Evolutionary conservation across 2,797 vertebrate genomes (phyloP).

Genomic region (Helarctos malayanus): DNA sequence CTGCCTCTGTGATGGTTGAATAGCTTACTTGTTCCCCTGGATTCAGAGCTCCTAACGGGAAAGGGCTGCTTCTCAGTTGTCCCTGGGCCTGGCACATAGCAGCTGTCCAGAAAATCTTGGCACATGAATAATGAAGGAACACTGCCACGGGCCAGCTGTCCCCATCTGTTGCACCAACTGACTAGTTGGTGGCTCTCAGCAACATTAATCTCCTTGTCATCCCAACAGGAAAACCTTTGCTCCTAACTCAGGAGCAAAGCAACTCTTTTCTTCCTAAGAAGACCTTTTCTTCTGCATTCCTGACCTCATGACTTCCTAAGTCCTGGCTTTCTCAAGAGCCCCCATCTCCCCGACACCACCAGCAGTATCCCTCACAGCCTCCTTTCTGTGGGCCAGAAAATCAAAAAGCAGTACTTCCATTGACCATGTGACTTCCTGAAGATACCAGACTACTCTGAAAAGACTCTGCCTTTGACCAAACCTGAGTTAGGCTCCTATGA

Average conservation of each 20-base stretch:
- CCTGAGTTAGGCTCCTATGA: neutral
- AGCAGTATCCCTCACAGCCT: neutral
- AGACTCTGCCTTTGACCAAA: neutral
- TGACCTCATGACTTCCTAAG: neutral
- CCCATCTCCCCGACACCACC: fast-evolving
- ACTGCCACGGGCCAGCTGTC: constrained; percentile 58
- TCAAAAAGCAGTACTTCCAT: neutral
- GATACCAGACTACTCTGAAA: neutral
- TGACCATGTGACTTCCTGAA: neutral
- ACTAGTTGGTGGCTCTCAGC: constrained; percentile 61
- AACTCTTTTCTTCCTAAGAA: neutral
- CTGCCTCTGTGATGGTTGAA: neutral
- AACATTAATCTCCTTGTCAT: constrained; percentile 19
- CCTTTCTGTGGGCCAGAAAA: neutral
- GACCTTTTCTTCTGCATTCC: neutral
- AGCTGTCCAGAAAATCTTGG: constrained; percentile 73
- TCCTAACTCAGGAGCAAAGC: neutral
- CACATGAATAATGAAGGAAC: constrained; percentile 71
- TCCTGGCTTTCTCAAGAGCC: neutral
- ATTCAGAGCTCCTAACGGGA: constrained; percentile 29
- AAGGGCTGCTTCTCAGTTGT: constrained; percentile 25
- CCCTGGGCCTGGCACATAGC: constrained; percentile 32
- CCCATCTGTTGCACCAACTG: constrained; percentile 77
- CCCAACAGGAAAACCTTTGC: constrained; percentile 17
- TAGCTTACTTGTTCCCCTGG: neutral